Base-by-base conservation (phyloP, 2,888 invertebrate species). In the Limenitis camilla region DNA sequence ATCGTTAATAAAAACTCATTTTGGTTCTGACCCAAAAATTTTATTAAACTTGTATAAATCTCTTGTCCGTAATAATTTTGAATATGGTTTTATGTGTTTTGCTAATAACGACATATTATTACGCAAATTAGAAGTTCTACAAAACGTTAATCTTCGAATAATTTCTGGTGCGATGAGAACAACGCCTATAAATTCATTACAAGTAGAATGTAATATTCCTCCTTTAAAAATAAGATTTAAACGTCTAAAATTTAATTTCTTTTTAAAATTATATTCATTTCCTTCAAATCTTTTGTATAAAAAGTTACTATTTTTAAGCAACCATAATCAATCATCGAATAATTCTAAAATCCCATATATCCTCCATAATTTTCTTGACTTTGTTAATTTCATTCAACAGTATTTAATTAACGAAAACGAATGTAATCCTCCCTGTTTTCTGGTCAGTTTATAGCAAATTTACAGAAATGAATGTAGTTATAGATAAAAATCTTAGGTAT, bases 1-100 rank as follows among this genome's bases (percentile, higher is more conserved):
- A n/a, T n/a, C n/a, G n/a, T n/a, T n/a, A n/a, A n/a, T n/a, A n/a
- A n/a, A n/a, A n/a, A n/a, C n/a, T n/a, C n/a, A n/a, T n/a, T n/a
- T n/a, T n/a, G n/a, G n/a, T 59, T 33, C 40, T 9, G 52, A 52
- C 9, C 55, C 44, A 30, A 55, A 52, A 45, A 49, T 51, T 28
- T 40, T 50, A 40, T 41, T 51, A 39, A 31, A 38, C 29, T 35
- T 57, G 28, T 54, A 54, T 33, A 52, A 57, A 40, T 54, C 54
- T 8, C 32, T 57, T 29, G 43, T 54, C 19, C 36, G 57, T 29
- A 57, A 53, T n/a, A n/a, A n/a, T 49, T 38, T 57, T 57, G 54
- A 54, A 43, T 57, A 57, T 44, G 54, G 52, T 8, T 58, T 49
- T 11, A 31, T 49, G 30, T 54, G 52, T 42, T 58, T 49, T 44